Evolutionary conservation across 2,113 vertebrate species (phyloP).

Genomic region (Tetrax tetrax): DNA sequence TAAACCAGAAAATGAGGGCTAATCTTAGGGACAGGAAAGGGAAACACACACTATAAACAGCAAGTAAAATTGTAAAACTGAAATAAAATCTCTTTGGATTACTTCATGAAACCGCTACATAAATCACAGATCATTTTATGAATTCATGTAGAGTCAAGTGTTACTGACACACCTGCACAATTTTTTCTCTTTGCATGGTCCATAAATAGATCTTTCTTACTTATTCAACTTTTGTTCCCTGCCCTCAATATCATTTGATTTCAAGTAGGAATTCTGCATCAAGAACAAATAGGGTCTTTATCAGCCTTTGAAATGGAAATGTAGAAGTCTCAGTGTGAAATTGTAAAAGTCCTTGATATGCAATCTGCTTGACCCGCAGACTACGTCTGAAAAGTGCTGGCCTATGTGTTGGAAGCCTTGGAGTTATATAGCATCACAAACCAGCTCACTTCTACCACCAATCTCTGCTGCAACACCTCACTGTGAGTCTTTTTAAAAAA

Average conservation of each 20-base stretch:
- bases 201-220: not conserved
- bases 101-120: not conserved
- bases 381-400: not conserved
- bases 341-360: conserved; percentile 25
- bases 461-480: not conserved
- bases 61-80: not conserved
- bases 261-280: conserved; percentile 14
- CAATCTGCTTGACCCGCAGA: not conserved
- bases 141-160: not conserved
- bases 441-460: not conserved
- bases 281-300: conserved; percentile 3
- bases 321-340: conserved; percentile 1
- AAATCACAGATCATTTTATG: not conserved
- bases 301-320: conserved; percentile 59
- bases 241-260: conserved; percentile 10
- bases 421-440: not conserved
- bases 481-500: not conserved
- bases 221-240: not conserved
- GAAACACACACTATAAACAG: not conserved
- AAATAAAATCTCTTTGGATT: not conserved
- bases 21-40: not conserved
- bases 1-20: not conserved
- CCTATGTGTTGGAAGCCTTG: not conserved
- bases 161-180: not conserved
- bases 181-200: not conserved